These are phyloP conservation scores for Julus scandinavius DNA, from an alignment of 2,888 invertebrate genomes.

Conservation along the genomic window DNA sequence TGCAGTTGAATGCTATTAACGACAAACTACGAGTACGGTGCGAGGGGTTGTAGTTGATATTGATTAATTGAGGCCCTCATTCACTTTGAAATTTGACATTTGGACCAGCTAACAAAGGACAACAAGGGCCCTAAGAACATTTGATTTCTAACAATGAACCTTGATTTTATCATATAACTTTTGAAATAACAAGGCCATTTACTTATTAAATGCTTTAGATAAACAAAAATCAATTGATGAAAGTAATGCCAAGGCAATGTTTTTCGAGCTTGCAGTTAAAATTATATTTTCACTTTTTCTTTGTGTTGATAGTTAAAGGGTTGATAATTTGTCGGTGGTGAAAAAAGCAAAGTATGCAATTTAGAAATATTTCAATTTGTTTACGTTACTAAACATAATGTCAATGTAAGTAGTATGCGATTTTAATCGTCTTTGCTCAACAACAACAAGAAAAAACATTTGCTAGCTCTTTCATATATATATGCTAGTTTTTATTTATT, in stretches of 20 bases:
- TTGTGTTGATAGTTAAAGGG: neutral
- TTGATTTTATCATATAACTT: neutral
- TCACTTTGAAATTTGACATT: neutral
- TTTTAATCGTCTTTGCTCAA: neutral
- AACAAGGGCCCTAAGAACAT: neutral
- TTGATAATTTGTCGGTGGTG: no score
- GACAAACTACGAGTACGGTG: no score
- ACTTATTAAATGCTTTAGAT: no score
- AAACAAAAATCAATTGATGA: neutral
- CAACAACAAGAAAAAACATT: no score
- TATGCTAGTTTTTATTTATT: no score
- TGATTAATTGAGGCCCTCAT: neutral
- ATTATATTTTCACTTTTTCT: neutral
- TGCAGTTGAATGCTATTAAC: no score
- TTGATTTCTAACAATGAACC: neutral
- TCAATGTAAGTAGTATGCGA: neutral
- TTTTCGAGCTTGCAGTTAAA: no score
- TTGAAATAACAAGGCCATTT: no score
- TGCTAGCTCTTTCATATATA: no score
- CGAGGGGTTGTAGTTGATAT: no score
- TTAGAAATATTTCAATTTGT: neutral
- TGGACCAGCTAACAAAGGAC: slow-evolving; percentile 28
- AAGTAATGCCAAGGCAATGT: neutral
- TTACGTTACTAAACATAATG: neutral
- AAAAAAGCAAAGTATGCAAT: no score